phyloP scores from a whole-genome alignment of 1,140 invertebrate genomes.

The Dreissena rostriformis region DNA sequence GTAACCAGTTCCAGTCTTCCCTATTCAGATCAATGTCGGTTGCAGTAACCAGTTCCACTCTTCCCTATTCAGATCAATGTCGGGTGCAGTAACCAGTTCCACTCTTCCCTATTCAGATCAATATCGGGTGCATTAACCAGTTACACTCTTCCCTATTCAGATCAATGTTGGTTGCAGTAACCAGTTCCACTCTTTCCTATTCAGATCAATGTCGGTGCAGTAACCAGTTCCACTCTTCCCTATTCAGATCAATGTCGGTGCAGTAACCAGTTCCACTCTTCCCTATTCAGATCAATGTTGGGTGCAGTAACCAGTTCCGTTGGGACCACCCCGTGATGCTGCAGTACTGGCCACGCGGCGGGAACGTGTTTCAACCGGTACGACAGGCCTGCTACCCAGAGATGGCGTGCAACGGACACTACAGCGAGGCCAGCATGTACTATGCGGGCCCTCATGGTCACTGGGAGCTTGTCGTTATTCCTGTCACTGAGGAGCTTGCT shows the following conservation, averaged over 20 bases:
- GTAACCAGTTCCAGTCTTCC: too few relatives aligned
- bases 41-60: too few relatives aligned
- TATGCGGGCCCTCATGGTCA: constrained; percentile 79
- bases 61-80: constrained; percentile 80
- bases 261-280: too few relatives aligned
- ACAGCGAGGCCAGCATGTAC: constrained; percentile 77
- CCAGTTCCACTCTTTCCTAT: too few relatives aligned
- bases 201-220: too few relatives aligned
- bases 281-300: constrained; percentile 77
- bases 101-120: too few relatives aligned
- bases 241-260: too few relatives aligned
- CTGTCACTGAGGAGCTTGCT: constrained; percentile 71
- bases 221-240: too few relatives aligned
- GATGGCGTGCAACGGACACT: constrained; percentile 70
- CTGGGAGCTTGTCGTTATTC: constrained; percentile 76
- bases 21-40: too few relatives aligned
- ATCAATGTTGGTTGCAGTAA: constrained; percentile 80
- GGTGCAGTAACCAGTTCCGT: constrained; percentile 76
- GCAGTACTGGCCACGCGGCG: constrained; percentile 76
- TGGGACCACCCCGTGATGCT: constrained; percentile 76
- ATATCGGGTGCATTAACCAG: too few relatives aligned
- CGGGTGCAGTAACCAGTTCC: constrained; percentile 76
- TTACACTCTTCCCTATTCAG: too few relatives aligned
- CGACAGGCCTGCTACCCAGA: constrained; percentile 77
- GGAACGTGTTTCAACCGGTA: constrained; percentile 74